A percentile compares a stretch with the other conserved stretches of the same genome.
These are phyloP conservation scores for Echinometra lucunter DNA, from an alignment of 53 echinoderm and acorn worm genomes.

Conservation along the genomic window DNA sequence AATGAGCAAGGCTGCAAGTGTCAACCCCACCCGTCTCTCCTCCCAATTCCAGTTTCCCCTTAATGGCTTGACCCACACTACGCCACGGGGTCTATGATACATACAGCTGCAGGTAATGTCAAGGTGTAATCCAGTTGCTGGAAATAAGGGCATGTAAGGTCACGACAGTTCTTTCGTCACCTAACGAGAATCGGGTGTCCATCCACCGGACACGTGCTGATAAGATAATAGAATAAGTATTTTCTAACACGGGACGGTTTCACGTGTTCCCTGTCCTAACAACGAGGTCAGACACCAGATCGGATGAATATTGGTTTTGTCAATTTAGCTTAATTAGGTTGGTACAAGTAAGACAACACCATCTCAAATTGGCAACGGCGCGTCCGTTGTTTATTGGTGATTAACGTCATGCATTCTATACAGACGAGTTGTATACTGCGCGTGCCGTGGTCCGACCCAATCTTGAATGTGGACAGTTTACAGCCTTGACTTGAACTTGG, in stretches of 20 bases:
- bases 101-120: neutral
- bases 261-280: slow-evolving; percentile 43
- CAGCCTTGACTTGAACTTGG: slow-evolving; percentile 4
- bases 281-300: slow-evolving; percentile 6
- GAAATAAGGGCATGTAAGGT: slow-evolving; percentile 43
- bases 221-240: slow-evolving; percentile 44
- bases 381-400: slow-evolving; percentile 38
- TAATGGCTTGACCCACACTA: neutral
- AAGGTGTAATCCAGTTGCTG: slow-evolving; percentile 22
- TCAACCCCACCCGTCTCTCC: neutral
- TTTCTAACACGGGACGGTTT: neutral
- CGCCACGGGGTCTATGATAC: neutral
- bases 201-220: slow-evolving; percentile 46
- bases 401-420: neutral
- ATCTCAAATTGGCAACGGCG: slow-evolving; percentile 45
- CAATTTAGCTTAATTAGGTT: slow-evolving; percentile 36
- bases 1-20: neutral
- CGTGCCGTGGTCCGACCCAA: neutral
- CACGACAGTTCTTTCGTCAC: slow-evolving; percentile 26
- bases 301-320: slow-evolving; percentile 45
- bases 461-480: neutral
- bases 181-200: slow-evolving; percentile 31
- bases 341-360: slow-evolving; percentile 47
- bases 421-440: slow-evolving; percentile 2
- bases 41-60: neutral